Conservation (phyloP, 2,797 vertebrate genomes). For the Pachyuromys duprasi region DNA sequence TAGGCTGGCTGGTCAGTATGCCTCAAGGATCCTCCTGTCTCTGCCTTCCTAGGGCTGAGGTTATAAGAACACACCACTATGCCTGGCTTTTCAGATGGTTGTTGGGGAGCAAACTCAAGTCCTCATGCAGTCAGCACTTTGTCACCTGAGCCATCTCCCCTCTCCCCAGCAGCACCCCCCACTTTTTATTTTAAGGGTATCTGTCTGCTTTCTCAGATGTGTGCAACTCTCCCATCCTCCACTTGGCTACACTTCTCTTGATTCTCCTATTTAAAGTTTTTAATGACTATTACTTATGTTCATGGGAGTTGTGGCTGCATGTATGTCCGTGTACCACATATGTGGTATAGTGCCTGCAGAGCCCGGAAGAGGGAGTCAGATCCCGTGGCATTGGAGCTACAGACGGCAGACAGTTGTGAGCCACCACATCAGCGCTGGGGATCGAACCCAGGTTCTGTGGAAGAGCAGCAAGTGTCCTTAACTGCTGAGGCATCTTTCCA, state of each 20-base stretch:
- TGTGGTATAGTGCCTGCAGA: neutral
- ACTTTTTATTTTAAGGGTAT: neutral
- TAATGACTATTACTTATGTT: neutral
- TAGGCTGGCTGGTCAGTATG: neutral
- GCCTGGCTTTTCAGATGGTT: neutral
- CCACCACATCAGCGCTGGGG: neutral
- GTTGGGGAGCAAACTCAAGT: neutral
- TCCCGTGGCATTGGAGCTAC: neutral
- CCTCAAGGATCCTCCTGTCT: neutral
- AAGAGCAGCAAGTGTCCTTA: neutral
- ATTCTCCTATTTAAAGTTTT: neutral
- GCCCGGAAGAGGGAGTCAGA: neutral
- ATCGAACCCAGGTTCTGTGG: neutral
- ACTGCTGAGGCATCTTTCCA: neutral
- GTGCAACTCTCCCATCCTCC: neutral
- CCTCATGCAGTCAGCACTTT: neutral
- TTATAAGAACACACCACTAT: neutral
- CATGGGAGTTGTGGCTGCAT: neutral
- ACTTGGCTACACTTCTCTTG: neutral
- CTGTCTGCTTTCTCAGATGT: fast-evolving
- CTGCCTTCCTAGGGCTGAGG: neutral
- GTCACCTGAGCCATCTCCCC: neutral
- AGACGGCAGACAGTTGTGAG: neutral
- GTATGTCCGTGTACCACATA: neutral
- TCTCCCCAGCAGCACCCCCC: neutral